phyloP scores from a whole-genome alignment of 2,888 invertebrate genomes.

The Suillia variegata region DNA sequence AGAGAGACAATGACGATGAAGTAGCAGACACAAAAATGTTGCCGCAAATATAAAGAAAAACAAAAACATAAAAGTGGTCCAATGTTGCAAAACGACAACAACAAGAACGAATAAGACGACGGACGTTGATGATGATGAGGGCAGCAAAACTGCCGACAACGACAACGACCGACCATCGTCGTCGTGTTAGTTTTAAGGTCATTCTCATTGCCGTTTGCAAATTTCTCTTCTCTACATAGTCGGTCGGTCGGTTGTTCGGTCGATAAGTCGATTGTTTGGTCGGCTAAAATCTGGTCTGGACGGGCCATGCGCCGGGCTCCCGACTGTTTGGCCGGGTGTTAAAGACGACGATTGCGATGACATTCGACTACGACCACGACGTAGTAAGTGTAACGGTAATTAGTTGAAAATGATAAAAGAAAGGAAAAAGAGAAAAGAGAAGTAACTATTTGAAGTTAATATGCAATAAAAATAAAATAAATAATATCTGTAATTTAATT shows the following conservation, averaged over 20 bases:
- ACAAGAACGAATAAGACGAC: neutral
- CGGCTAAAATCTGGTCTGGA: neutral
- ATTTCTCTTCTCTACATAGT: constrained; percentile 12
- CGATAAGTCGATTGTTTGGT: neutral
- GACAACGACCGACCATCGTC: constrained; percentile 6
- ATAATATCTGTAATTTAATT: too few species aligned
- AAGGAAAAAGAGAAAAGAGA: neutral
- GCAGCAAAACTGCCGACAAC: constrained; percentile 1
- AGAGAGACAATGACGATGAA: too few species aligned
- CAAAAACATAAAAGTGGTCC: neutral
- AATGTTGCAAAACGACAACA: neutral
- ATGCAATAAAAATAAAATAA: too few species aligned
- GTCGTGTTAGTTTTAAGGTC: constrained; percentile 21
- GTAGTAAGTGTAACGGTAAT: constrained; percentile 50
- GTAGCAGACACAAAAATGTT: neutral
- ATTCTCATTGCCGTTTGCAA: constrained; percentile 22
- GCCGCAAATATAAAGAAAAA: neutral
- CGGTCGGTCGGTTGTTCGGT: neutral
- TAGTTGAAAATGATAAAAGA: constrained; percentile 16
- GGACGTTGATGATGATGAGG: neutral
- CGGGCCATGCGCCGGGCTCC: neutral
- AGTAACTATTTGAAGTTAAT: neutral
- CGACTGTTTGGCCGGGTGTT: neutral
- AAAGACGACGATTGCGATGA: neutral
- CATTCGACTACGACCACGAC: constrained; percentile 35